Evolutionary conservation across 2,797 vertebrate genomes (phyloP), one percentile per base, ranked within the genome.

Genomic region (Gorsachius magnificus): DNA sequence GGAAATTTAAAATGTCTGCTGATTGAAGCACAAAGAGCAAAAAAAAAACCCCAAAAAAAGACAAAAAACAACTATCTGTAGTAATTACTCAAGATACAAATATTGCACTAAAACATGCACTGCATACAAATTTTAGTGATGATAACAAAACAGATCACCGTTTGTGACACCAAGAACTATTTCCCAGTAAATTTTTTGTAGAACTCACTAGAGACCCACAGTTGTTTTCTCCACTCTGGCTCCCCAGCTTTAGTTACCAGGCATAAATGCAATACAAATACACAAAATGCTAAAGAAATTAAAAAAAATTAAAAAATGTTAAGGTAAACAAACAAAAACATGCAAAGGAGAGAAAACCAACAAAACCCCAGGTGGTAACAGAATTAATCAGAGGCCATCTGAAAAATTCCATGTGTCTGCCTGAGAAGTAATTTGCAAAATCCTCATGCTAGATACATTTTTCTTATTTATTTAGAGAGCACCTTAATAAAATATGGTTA

Each of bases 1-100:
- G 35, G 46, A 93, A 97, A 97, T 97, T 41, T 91, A 51, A 83
- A 90, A 95, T 72, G 85, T 92, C 78, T 97, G 74, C 80, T 92
- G 94, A 97, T 76, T 68, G 48, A 89, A 86, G 41, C 41, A 87
- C 70, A 81, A 89, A 69, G 36, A 31, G 2, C 12, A 17, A 38
- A 29, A 9, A 3, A 31, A 10, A 9, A 24, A 24, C 10, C 38
- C 41, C 41, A 43, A 16, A 43, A 43, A 43, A 43, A 43, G 41
- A 43, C 41, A 21, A 3, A 33, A 36, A 11, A 2, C 10, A 78
- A 8, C 16, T 63, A 41, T 79, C 41, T 51, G 4, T 46, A 51
- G 33, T 38, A 95, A 95, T 93, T 95, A 75, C 60, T 69, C 48
- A 64, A 77, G 18, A 53, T 46, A 83, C 10, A 83, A 90, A 70